These are phyloP conservation scores for Hirudinaria manillensis DNA, from an alignment of 2,888 invertebrate genomes.

Conservation along the genomic window DNA sequence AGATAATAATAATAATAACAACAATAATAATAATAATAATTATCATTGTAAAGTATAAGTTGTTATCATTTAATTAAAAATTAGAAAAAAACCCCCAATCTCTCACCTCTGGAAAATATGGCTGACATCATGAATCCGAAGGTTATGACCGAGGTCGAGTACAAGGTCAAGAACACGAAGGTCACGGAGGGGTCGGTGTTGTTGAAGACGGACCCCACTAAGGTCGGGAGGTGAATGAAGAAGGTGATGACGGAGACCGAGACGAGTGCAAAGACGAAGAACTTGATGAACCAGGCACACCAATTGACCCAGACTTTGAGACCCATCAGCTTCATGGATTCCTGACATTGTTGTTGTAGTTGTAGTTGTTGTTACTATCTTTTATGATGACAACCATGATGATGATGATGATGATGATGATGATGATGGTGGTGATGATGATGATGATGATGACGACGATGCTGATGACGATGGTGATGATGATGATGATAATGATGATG, in stretches of 20 bases:
- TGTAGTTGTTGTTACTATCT: not conserved
- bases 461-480: constrained; percentile 18
- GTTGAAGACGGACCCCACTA: constrained; percentile 62
- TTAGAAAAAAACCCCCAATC: too few species aligned
- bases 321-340: constrained; percentile 88
- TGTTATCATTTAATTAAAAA: too few species aligned
- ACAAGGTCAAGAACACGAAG: constrained; percentile 67
- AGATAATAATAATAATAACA: not conserved
- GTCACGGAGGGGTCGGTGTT: constrained; percentile 65
- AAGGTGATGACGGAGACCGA: constrained; percentile 58
- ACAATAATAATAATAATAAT: not conserved
- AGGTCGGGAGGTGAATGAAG: constrained; percentile 44
- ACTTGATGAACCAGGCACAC: constrained; percentile 77
- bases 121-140: constrained; percentile 75
- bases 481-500: constrained; percentile 20
- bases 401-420: constrained; percentile 27
- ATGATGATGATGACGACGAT: constrained; percentile 20
- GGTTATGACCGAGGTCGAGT: constrained; percentile 66
- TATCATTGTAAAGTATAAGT: not conserved
- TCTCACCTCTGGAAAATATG: constrained; percentile 70
- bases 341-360: constrained; percentile 57
- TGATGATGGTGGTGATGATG: constrained; percentile 28
- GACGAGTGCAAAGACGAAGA: constrained; percentile 65
- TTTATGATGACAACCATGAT: constrained; percentile 21
- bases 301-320: constrained; percentile 76